Evolutionary conservation across 2,113 vertebrate genomes (phyloP).

Genomic region (Solea solea): DNA sequence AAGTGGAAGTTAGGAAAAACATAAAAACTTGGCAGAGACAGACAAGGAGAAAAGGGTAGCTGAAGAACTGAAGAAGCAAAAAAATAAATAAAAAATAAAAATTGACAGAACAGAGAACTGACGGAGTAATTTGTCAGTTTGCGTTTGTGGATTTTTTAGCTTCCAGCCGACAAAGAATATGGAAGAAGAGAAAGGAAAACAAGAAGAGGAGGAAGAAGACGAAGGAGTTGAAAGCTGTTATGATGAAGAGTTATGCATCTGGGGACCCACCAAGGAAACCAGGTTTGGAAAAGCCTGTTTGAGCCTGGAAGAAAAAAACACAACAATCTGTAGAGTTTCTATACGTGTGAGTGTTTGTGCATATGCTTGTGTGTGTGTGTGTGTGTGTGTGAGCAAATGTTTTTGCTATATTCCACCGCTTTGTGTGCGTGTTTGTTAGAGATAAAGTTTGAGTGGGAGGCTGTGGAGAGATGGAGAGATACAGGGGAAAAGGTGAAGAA

Average conservation of each 20-base stretch:
- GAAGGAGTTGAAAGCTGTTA: constrained; percentile 35
- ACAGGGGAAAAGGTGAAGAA: constrained; percentile 41
- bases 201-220: constrained; percentile 4
- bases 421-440: constrained; percentile 18
- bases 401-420: constrained; percentile 43
- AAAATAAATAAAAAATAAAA: constrained; percentile 7
- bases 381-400: constrained; percentile 16
- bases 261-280: constrained; percentile 54
- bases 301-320: constrained; percentile 30
- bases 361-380: constrained; percentile 24
- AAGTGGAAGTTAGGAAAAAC: not conserved
- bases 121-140: constrained; percentile 51
- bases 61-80: not conserved
- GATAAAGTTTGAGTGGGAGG: constrained; percentile 59
- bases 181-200: constrained; percentile 6
- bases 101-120: constrained; percentile 3
- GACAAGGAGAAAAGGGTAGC: not conserved
- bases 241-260: constrained; percentile 60
- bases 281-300: constrained; percentile 54
- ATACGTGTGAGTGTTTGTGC: constrained; percentile 6
- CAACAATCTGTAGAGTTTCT: constrained; percentile 23
- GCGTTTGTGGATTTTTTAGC: constrained; percentile 48
- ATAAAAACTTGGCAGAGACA: not conserved
- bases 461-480: constrained; percentile 47
- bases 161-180: constrained; percentile 31